phyloP scores from a whole-genome alignment of 2,113 vertebrate genomes.

The Notothenia rossii region DNA sequence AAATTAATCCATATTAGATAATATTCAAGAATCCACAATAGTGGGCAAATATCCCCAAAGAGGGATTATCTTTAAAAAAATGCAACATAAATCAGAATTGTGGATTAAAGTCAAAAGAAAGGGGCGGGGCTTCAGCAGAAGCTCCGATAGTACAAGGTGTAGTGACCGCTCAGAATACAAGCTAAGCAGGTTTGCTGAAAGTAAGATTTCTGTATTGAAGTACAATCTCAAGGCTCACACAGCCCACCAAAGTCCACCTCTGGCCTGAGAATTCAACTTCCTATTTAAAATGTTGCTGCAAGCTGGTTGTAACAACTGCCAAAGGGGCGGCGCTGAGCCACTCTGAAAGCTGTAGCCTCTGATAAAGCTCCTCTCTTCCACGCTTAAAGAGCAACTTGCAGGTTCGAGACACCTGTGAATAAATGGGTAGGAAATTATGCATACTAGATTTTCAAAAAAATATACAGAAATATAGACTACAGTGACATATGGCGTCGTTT shows the following conservation, averaged over 20 bases:
- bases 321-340: slow-evolving; percentile 62
- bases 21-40: slow-evolving; percentile 8
- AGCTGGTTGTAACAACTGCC: slow-evolving; percentile 62
- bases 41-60: slow-evolving; percentile 15
- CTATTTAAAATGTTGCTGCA: slow-evolving; percentile 61
- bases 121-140: not conserved
- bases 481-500: too few species aligned
- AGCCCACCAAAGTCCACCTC: slow-evolving; percentile 44
- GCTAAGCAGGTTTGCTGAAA: slow-evolving; percentile 14
- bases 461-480: too few species aligned
- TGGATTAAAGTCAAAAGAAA: slow-evolving; percentile 25
- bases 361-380: slow-evolving; percentile 78
- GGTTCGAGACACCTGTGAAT: too few species aligned
- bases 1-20: slow-evolving; percentile 39
- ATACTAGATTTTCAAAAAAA: too few species aligned
- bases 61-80: slow-evolving; percentile 17
- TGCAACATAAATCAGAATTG: slow-evolving; percentile 10
- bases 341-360: slow-evolving; percentile 77
- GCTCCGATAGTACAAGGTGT: not conserved
- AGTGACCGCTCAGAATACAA: slow-evolving; percentile 17
- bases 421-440: too few species aligned
- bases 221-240: slow-evolving; percentile 38
- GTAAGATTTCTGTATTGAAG: slow-evolving; percentile 41
- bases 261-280: slow-evolving; percentile 64
- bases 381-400: slow-evolving; percentile 35